Evolutionary conservation across 2,888 invertebrate species (phyloP).

Genomic region (Thelaira solivaga): DNA sequence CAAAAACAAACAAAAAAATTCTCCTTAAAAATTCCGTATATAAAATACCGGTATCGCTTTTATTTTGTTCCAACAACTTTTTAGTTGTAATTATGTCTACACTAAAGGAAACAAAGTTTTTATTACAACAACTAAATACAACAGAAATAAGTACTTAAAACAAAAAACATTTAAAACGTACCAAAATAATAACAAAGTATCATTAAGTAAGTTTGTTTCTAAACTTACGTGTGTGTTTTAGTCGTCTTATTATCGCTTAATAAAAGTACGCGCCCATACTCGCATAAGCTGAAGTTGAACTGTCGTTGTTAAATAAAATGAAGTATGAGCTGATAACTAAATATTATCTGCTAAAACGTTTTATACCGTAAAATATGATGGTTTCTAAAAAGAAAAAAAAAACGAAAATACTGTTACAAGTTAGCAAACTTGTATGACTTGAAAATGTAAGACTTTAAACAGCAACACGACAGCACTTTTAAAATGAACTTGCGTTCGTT

Average conservation of each 20-base stretch:
- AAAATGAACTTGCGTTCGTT: not conserved
- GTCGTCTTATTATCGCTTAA: constrained; percentile 7
- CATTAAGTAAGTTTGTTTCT: constrained; percentile 29
- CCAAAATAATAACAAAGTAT: constrained; percentile 32
- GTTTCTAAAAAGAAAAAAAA: too few species aligned
- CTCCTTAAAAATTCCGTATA: too few species aligned
- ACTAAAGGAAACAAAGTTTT: too few species aligned
- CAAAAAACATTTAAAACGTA: not conserved
- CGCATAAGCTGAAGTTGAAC: too few species aligned
- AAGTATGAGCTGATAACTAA: constrained; percentile 34
- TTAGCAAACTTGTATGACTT: constrained; percentile 1
- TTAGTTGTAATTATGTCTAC: too few species aligned
- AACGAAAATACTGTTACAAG: not conserved
- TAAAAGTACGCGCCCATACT: not conserved
- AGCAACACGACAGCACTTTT: constrained; percentile 7
- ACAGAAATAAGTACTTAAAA: not conserved
- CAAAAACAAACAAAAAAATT: too few species aligned
- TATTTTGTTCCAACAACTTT: too few species aligned
- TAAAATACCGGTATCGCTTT: too few species aligned
- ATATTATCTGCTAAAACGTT: constrained; percentile 46
- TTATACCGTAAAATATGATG: constrained; percentile 9
- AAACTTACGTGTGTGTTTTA: not conserved
- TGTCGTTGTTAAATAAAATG: constrained; percentile 6
- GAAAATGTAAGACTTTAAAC: not conserved
- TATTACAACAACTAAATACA: not conserved